Base-by-base conservation (phyloP, 2,888 invertebrate species). In the Tiphia femorata region DNA sequence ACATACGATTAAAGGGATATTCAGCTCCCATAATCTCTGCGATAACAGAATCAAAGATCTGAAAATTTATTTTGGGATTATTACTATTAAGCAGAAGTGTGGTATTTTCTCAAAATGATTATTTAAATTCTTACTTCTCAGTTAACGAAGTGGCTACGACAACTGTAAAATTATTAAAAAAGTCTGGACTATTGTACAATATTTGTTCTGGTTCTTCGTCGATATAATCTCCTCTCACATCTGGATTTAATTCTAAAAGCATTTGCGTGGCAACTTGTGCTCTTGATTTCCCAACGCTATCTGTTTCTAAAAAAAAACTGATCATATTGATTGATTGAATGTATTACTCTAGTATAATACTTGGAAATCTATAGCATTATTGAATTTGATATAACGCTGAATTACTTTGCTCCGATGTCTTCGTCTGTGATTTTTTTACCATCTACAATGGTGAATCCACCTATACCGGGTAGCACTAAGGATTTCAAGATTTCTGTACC, bases 401-500 rank as follows among this genome's bases (percentile, higher is more conserved):
- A 80, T 84, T 87, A 94, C 94, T 98, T 99, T 75, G 92, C 92
- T 17, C 97, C 98, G 59, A 96, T 88, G 83, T 99, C 98, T 82
- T 96, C 96, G 69, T 95, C 94, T 5, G 91, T 91, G 0, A 97
- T 91, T 74, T 90, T 90, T 77, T 91, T 90, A 17, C 94, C 94
- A 86, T 98, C 98, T 10, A 97, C 38, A 64, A 98, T 94, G 0
- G 97, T 97, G 70, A 96, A 92, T 17, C 93, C 91, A 41, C 96
- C 95, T 67, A 96, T 91, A 12, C 98, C 98, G 44, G 99, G 98
- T 29, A 99, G 86, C 8, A 99, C 93, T 23, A 99, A 88, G 20
- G 96, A 95, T 84, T 99, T 99, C 21, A 99, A 85, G 53, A 95
- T 91, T 87, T 99, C 99, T 19, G 98, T 97, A 10, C 98, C 98